These are phyloP conservation scores for Asobara japonica DNA, from an alignment of 1,140 invertebrate genomes.

Conservation along the genomic window DNA sequence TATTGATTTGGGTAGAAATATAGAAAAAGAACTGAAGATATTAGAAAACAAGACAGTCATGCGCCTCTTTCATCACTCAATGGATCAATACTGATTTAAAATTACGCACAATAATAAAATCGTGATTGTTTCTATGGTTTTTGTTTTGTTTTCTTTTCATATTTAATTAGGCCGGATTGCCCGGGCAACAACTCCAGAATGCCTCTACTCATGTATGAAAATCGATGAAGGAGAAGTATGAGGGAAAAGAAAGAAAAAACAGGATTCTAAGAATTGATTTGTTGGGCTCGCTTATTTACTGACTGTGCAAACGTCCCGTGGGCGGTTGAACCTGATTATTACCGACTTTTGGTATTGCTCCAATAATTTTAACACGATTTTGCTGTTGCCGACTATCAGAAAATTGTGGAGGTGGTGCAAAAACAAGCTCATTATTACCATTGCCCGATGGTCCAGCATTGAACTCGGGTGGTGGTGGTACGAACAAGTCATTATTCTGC, in stretches of 20 bases:
- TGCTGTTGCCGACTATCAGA: constrained; percentile 67
- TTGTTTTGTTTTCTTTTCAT: too few relatives aligned
- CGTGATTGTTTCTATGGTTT: constrained; percentile 1
- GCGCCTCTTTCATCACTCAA: constrained; percentile 19
- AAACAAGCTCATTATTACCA: constrained; percentile 63
- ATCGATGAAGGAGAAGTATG: background rate
- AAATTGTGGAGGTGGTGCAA: constrained; percentile 79
- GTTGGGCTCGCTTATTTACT: constrained; percentile 52
- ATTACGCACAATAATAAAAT: constrained; percentile 31
- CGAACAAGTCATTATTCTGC: constrained; percentile 73
- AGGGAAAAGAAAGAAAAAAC: background rate
- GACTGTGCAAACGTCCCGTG: constrained; percentile 67
- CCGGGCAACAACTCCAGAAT: background rate
- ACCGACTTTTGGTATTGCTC: constrained; percentile 76
- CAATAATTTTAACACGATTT: constrained; percentile 79
- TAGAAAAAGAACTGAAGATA: background rate
- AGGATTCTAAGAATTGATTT: background rate
- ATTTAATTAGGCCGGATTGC: background rate
- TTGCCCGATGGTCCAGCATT: constrained; percentile 65
- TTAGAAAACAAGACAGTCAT: constrained; percentile 30
- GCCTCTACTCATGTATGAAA: background rate
- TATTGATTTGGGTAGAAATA: constrained; percentile 4
- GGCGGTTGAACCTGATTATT: constrained; percentile 64
- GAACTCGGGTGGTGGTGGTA: constrained; percentile 84
- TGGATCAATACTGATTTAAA: constrained; percentile 34